Evolutionary conservation across 2,888 invertebrate genomes (phyloP).

Genomic region (Aethes cnicana): DNA sequence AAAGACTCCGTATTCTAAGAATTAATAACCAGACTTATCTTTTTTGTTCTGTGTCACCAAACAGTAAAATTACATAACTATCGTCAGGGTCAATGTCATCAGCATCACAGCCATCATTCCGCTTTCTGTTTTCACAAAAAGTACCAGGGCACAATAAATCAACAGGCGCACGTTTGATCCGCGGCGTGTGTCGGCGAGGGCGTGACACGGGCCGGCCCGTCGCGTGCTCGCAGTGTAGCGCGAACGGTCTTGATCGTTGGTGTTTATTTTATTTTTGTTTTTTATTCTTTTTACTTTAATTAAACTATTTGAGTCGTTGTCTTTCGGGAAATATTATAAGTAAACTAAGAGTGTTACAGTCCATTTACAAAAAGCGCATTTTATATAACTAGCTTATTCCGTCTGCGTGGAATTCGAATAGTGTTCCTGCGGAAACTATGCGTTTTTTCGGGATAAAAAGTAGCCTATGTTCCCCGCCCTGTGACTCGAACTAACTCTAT

Average conservation of each 20-base stretch:
- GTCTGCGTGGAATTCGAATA: too few species aligned
- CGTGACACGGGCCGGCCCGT: slow-evolving; percentile 53
- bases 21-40: too few species aligned
- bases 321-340: background rate
- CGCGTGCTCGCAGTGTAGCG: slow-evolving; percentile 47
- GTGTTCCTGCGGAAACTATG: too few species aligned
- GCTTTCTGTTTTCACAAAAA: slow-evolving; percentile 40
- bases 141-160: slow-evolving; percentile 44
- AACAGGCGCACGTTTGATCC: slow-evolving; percentile 30
- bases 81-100: background rate
- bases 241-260: slow-evolving; percentile 38
- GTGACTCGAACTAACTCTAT: too few species aligned
- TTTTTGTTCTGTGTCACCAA: too few species aligned
- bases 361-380: too few species aligned
- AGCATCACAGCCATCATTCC: slow-evolving; percentile 41
- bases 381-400: too few species aligned
- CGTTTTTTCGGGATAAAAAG: too few species aligned
- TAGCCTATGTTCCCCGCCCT: too few species aligned
- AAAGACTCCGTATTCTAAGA: too few species aligned
- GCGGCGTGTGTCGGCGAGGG: slow-evolving; percentile 34
- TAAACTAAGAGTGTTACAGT: too few species aligned
- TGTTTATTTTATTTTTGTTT: slow-evolving; percentile 4
- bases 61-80: background rate
- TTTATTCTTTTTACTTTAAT: background rate
- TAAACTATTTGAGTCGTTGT: background rate